Evolutionary conservation across 35 echinoderm and acorn worm genomes (phyloP), one percentile per base, ranked within the genome.

Genomic region (Patiria miniata): DNA sequence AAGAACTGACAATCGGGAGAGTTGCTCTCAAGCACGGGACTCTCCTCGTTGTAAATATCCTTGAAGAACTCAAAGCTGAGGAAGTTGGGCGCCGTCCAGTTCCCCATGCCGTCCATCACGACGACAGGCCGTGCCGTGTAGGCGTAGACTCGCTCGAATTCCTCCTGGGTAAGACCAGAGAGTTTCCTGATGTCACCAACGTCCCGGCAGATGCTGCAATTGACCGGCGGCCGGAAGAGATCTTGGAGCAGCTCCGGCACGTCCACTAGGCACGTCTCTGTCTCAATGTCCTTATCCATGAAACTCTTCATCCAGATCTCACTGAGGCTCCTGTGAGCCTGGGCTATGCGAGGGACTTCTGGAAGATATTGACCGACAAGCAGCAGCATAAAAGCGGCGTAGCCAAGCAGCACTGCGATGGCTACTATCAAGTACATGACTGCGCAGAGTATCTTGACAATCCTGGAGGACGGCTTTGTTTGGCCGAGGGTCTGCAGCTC

Each of bases 1-100:
- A 96, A 96, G 78, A 96, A 96, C 82, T 96, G 94, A 54, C 94
- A 96, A 22, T 96, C 90, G 21, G 68, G 40, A 21, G 28, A 55
- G 1, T 57, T 58, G 34, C 68, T 39, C 6, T 91, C 85, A 18
- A 95, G 37, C 4, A 88, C 61, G 36, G 89, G 88, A 8, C 19
- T 55, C 16, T 91, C 86, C 68, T 73, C 51, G 3, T 54, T 36
- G 61, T 86, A 86, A 52, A 86, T 73, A 0, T 61, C 65, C 28
- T 77, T 68, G 61, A 86, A 86, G 14, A 91, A 83, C 7, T 88
- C 68, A 54, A 91, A 83, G 7, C 81, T 85, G 30, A 85, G 44
- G 36, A 37, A 36, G 6, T 86, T 33, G 10, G 55, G 81, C 2
- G 88, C 58, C 40, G 88, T 79, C 82, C 87, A 85, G 2, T 44